phyloP scores from a whole-genome alignment of 2,113 vertebrate species.

The Cryptotis parvus region DNA sequence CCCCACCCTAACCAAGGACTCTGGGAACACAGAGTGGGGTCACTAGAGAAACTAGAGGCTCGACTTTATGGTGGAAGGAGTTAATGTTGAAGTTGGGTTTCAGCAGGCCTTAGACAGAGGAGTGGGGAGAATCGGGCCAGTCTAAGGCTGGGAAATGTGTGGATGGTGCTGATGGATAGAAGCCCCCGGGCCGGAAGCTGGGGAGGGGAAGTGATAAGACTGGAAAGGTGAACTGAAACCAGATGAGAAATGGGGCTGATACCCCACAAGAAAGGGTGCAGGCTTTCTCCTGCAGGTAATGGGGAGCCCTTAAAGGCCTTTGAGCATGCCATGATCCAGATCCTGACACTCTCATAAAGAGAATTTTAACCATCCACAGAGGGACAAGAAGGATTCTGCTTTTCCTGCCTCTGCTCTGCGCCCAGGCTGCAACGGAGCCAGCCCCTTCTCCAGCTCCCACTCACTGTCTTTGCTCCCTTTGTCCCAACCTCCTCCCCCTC shows the following conservation, averaged over 20 bases:
- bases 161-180: background rate
- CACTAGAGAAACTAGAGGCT: background rate
- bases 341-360: background rate
- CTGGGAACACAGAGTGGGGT: background rate
- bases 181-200: background rate
- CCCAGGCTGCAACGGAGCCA: background rate
- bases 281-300: background rate
- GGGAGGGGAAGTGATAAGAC: background rate
- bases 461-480: background rate
- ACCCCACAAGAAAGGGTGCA: background rate
- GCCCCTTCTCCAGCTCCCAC: background rate
- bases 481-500: background rate
- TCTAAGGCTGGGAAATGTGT: no score
- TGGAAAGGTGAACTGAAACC: background rate
- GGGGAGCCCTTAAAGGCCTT: background rate
- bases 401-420: conserved; percentile 21
- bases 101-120: background rate
- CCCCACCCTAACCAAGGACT: background rate
- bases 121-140: background rate
- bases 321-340: background rate
- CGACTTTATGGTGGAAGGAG: background rate
- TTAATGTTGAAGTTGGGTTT: background rate
- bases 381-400: background rate
- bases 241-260: background rate
- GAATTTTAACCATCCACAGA: background rate